A percentile compares a stretch with the other conserved stretches of the same genome.
These are phyloP conservation scores for Ispidina picta DNA, from an alignment of 2,797 vertebrate species.

Conservation along the genomic window DNA sequence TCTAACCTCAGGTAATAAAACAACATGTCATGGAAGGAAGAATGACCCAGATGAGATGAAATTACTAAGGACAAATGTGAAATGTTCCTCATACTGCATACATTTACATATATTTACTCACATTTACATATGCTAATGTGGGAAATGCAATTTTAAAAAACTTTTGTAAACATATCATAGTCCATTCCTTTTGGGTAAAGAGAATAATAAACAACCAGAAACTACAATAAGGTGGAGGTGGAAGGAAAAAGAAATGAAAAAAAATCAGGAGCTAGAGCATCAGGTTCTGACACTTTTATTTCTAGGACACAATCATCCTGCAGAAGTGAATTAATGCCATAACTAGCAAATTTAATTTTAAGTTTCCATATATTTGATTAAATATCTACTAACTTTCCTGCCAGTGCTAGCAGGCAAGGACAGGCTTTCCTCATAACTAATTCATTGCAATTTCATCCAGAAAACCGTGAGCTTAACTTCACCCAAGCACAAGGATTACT, in stretches of 20 bases:
- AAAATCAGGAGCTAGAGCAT: not conserved
- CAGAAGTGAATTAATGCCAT: not conserved
- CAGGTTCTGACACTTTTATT: not conserved
- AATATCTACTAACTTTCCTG: not conserved
- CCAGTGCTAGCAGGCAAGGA: not conserved
- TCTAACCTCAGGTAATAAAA: constrained; percentile 27
- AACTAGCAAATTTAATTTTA: not conserved
- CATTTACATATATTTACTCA: not conserved
- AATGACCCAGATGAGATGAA: not conserved
- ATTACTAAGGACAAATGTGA: not conserved
- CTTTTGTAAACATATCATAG: not conserved
- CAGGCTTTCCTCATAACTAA: not conserved
- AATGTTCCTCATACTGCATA: not conserved
- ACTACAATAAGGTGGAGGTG: not conserved
- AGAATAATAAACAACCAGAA: not conserved
- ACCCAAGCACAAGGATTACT: not conserved
- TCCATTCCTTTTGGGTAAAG: not conserved
- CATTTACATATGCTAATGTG: not conserved
- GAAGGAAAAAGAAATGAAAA: not conserved
- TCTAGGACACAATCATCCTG: not conserved
- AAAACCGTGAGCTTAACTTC: not conserved
- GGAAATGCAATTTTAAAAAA: not conserved
- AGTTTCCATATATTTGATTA: not conserved
- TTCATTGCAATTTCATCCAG: not conserved
- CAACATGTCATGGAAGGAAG: not conserved